These are phyloP conservation scores for Nymphalis polychloros DNA, from an alignment of 2,888 invertebrate genomes.

Conservation along the genomic window DNA sequence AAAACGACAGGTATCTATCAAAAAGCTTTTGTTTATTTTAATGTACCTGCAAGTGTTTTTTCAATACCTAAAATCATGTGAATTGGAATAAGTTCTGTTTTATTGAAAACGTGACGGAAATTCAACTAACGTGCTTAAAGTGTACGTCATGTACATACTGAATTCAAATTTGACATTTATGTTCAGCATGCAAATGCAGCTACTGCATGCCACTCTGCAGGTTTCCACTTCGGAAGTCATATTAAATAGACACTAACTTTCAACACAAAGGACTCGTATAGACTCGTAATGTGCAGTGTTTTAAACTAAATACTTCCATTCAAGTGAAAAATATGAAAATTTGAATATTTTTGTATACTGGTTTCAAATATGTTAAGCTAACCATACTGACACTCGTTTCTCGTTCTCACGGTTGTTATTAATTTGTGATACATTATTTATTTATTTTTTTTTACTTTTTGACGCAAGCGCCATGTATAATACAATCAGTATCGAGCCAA, in stretches of 20 bases:
- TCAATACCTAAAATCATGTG: background rate
- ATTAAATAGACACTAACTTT: slow-evolving; percentile 15
- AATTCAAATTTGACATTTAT: slow-evolving; percentile 17
- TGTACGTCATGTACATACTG: slow-evolving; percentile 12
- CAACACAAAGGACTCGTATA: slow-evolving; percentile 13
- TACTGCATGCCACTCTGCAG: slow-evolving; percentile 2
- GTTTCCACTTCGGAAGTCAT: slow-evolving; percentile 11
- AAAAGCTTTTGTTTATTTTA: too few relatives aligned
- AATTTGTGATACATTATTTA: too few relatives aligned
- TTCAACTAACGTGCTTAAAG: slow-evolving; percentile 14
- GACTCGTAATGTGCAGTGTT: slow-evolving; percentile 1
- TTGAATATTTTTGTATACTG: background rate
- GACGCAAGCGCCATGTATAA: too few relatives aligned
- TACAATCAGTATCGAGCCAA: too few relatives aligned
- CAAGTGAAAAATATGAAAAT: background rate
- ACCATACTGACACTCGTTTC: too few relatives aligned
- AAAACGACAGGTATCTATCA: too few relatives aligned
- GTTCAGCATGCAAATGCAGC: slow-evolving; percentile 11
- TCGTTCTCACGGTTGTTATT: too few relatives aligned
- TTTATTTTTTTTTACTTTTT: too few relatives aligned
- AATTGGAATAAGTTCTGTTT: slow-evolving; percentile 5
- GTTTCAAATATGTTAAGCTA: background rate
- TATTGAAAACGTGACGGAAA: slow-evolving; percentile 20
- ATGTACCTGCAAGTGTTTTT: background rate
- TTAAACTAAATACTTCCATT: background rate